A percentile compares a stretch with the other conserved stretches of the same genome.
Evolutionary conservation across 2,113 vertebrate species (phyloP).

Genomic region (Ammodytes marinus): DNA sequence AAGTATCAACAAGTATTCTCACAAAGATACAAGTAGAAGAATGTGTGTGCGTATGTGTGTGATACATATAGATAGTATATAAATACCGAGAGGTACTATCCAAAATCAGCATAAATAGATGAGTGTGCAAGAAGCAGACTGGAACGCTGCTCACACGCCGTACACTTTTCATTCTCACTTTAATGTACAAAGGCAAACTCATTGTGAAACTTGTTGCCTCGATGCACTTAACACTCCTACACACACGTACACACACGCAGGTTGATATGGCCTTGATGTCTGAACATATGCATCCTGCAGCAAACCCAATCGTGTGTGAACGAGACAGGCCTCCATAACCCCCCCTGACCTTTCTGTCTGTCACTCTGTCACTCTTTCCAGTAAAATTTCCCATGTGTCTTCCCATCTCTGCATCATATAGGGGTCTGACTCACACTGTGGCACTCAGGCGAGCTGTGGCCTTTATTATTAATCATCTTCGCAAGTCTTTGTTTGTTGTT

Average conservation of each 20-base stretch:
- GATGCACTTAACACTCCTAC: not conserved
- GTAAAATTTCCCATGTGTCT: constrained; percentile 4
- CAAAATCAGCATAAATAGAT: not conserved
- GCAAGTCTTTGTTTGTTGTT: too few relatives aligned
- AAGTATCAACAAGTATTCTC: too few relatives aligned
- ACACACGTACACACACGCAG: not conserved
- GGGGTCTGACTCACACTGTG: constrained; percentile 57
- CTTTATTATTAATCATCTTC: constrained; percentile 19
- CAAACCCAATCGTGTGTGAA: not conserved
- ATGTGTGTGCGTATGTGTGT: not conserved
- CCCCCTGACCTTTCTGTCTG: not conserved
- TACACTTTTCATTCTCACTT: not conserved
- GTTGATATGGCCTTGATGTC: not conserved
- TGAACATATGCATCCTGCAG: not conserved
- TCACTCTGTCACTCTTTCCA: constrained; percentile 38
- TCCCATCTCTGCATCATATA: not conserved
- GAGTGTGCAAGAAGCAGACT: not conserved
- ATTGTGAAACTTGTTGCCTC: constrained; percentile 26
- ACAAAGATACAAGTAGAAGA: too few relatives aligned
- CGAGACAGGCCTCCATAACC: not conserved
- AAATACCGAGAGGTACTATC: not conserved
- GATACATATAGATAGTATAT: too few relatives aligned
- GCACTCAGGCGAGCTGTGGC: too few relatives aligned
- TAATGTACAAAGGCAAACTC: not conserved
- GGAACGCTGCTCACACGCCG: not conserved